Base-by-base conservation (phyloP, 2,888 invertebrate species). In the Drosophila neotestacea region DNA sequence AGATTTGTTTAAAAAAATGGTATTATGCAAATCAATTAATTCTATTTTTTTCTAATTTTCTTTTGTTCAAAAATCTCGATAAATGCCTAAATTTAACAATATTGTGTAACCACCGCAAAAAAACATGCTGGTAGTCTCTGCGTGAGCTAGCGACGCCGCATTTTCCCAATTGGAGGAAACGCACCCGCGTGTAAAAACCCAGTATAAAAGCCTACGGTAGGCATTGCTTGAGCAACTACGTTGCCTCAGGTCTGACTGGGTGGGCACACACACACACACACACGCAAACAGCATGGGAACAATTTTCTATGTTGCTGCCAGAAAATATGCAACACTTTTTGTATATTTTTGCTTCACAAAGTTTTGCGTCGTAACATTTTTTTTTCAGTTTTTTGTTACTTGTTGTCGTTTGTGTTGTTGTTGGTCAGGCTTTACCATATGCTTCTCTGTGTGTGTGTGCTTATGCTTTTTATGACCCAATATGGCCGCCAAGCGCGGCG, bases 281-380 rank as follows among this genome's bases (percentile, higher is more conserved):
- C 54, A 63, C 5, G 48, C 32, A 62, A 28, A 28, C 42, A 63
- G 52, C 54, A 22, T 27, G 46, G 61, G 66, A 66, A 75, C 65
- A 70, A 51, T 77, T 77, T 77, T 70, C 74, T 70, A 64, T 62
- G 65, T 46, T 65, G 70, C 77, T 70, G 42, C 73, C 79, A 58
- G 69, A 87, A 85, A 85, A 74, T 85, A 87, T 86, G 79, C 81
- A 83, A 85, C 84, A 82, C 79, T 88, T 89, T 89, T 86, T 81
- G 89, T 85, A 74, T 82, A 84, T 74, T 88, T 86, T 84, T 85
- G 86, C 88, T 78, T 79, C 88, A 86, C 77, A 85, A 79, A 86
- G 81, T 77, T 80, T 81, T 75, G 76, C 56, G 70, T 76, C 81
- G 81, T 87, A 87, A 85, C n/a, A 87, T 84, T 81, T 81, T 86